Evolutionary conservation across 2,113 vertebrate species (phyloP).

Genomic region (Varanus komodoensis): DNA sequence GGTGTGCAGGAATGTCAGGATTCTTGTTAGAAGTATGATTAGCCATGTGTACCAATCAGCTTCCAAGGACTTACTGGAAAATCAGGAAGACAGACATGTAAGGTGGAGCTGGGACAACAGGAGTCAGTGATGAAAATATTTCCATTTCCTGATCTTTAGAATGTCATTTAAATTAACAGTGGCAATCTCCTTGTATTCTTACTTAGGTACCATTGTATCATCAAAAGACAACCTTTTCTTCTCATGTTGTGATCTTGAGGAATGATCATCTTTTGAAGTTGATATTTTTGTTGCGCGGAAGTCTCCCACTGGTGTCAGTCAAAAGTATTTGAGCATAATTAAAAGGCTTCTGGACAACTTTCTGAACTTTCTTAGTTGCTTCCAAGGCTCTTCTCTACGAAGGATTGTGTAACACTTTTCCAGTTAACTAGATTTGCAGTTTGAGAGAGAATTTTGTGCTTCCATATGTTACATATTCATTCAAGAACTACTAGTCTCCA

Average conservation of each 20-base stretch:
- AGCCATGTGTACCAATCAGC: constrained; percentile 61
- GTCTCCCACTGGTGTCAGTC: neutral
- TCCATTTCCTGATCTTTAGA: constrained; percentile 26
- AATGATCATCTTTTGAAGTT: neutral
- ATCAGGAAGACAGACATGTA: constrained; percentile 64
- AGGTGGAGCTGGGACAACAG: constrained; percentile 64
- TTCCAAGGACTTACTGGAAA: constrained; percentile 68
- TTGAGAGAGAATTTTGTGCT: neutral
- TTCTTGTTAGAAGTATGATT: constrained; percentile 70
- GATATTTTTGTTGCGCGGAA: neutral
- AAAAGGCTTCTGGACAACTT: neutral
- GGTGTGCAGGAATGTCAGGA: constrained; percentile 63
- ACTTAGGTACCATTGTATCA: neutral
- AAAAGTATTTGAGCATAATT: neutral
- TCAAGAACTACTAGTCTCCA: neutral
- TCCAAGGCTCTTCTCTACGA: neutral
- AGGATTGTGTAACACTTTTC: neutral
- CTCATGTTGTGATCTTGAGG: neutral
- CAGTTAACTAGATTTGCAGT: neutral
- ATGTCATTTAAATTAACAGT: neutral
- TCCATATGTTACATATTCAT: neutral
- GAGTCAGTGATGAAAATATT: constrained; percentile 62
- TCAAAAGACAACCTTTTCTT: neutral
- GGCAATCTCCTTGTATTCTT: neutral
- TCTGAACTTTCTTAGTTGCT: neutral